Evolutionary conservation across 2,888 invertebrate genomes (phyloP), one percentile per base, ranked within the genome.

Genomic region (Hypomecis punctinalis): DNA sequence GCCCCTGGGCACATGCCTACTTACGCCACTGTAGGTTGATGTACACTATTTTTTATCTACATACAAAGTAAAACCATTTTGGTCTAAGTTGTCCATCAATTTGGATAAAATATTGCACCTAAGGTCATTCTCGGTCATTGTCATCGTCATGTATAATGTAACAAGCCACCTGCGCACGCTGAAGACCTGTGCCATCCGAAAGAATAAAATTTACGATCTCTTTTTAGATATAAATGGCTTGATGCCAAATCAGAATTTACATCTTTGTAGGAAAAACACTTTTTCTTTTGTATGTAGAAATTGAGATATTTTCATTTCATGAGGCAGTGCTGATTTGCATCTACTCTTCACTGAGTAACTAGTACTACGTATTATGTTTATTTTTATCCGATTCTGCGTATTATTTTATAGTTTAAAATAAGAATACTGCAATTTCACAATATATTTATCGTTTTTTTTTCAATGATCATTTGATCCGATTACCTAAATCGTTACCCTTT

Each of bases 61-160:
- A 66, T 66, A 37, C 63, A 66, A 63, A 62, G 60, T 60, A 66
- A 51, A 60, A 56, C 43, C 53, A 52, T 63, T 59, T 63, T 43
- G 39, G n/a, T 43, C 47, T 60, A 56, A 60, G 48, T 40, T 37
- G 60, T 64, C 66, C 54, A 65, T 70, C 68, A 68, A 64, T 69
- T 61, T 10, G 11, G 59, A 63, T 64, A 65, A 73, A 59, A 71
- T 68, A 69, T 73, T 68, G 65, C 71, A 69, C 62, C 60, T 56
- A 61, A 51, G 63, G 68, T 68, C 64, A 65, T 55, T 60, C 68
- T 59, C 66, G 69, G 69, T 68, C 71, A 69, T 66, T 72, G 72
- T 70, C 68, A 63, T 58, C 59, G 49, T 33, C 61, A 68, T 67
- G 63, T 61, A 62, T 71, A 45, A 71, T 71, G 68, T 51, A 58